Evolutionary conservation across 2,113 vertebrate species (phyloP).

Genomic region (Atrichornis clamosus): DNA sequence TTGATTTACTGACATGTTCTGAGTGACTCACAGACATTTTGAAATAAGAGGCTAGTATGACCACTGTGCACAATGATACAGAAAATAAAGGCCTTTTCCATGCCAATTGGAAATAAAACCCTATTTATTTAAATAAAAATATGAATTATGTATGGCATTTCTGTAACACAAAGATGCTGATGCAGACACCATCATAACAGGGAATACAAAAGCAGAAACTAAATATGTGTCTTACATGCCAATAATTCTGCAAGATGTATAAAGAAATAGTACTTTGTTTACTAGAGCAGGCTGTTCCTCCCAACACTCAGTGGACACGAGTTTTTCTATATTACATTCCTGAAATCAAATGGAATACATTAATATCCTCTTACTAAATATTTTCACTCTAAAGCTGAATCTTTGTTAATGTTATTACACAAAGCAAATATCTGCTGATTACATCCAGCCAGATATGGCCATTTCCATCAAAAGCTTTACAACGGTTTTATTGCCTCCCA

Average conservation of each 20-base stretch:
- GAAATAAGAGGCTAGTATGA: neutral
- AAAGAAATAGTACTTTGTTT: neutral
- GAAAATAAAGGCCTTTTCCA: slow-evolving; percentile 19
- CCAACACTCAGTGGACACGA: neutral
- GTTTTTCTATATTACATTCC: neutral
- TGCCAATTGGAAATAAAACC: slow-evolving; percentile 23
- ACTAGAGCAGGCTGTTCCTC: neutral
- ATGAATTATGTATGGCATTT: slow-evolving; percentile 24
- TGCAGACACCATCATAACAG: neutral
- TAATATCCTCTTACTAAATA: neutral
- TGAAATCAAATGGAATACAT: neutral
- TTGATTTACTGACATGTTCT: neutral
- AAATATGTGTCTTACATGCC: neutral
- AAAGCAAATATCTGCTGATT: neutral
- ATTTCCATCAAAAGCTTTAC: neutral
- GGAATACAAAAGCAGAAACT: neutral
- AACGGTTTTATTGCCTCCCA: neutral
- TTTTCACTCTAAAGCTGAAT: neutral
- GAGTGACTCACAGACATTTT: slow-evolving; percentile 5
- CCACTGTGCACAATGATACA: neutral
- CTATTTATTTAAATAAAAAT: slow-evolving; percentile 33
- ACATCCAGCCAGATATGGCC: neutral
- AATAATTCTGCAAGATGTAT: neutral
- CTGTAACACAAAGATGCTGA: neutral
- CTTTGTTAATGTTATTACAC: neutral